Percentiles rank a stretch among this genome's conserved stretches.
Evolutionary conservation across 2,797 vertebrate genomes (phyloP).

Genomic region (Allobates femoralis): DNA sequence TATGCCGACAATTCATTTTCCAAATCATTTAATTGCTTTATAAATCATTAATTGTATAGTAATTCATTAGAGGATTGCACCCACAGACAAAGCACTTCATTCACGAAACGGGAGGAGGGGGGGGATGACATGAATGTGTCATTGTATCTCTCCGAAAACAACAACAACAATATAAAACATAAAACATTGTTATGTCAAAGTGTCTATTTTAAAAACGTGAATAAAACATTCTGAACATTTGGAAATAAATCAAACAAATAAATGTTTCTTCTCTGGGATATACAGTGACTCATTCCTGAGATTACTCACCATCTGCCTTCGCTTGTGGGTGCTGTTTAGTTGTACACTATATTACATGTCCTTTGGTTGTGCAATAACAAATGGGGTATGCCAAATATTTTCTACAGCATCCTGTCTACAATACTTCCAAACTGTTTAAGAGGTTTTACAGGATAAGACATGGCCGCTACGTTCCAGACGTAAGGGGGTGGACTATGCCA

Average conservation of each 20-base stretch:
- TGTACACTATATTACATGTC: neutral
- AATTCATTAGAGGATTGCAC: slow-evolving; percentile 19
- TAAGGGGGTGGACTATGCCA: too few relatives aligned
- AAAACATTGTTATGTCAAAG: neutral
- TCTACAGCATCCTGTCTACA: neutral
- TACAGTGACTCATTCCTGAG: slow-evolving; percentile 20
- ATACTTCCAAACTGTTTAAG: neutral
- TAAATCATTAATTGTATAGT: neutral
- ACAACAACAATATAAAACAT: slow-evolving; percentile 6
- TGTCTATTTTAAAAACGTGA: neutral
- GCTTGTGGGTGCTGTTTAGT: neutral
- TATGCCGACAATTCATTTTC: neutral
- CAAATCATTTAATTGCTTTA: too few relatives aligned
- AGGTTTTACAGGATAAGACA: neutral
- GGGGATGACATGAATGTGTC: neutral
- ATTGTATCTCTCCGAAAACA: neutral
- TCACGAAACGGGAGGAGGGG: neutral
- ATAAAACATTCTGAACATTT: slow-evolving; percentile 8
- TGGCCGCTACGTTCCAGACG: neutral
- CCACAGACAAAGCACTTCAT: neutral
- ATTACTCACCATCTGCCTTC: slow-evolving; percentile 39
- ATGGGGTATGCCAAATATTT: neutral
- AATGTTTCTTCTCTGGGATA: neutral
- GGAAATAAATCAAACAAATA: neutral
- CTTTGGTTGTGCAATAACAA: neutral